Evolutionary conservation across 1,140 invertebrate species (phyloP).

Genomic region (Anastrepha obliqua): DNA sequence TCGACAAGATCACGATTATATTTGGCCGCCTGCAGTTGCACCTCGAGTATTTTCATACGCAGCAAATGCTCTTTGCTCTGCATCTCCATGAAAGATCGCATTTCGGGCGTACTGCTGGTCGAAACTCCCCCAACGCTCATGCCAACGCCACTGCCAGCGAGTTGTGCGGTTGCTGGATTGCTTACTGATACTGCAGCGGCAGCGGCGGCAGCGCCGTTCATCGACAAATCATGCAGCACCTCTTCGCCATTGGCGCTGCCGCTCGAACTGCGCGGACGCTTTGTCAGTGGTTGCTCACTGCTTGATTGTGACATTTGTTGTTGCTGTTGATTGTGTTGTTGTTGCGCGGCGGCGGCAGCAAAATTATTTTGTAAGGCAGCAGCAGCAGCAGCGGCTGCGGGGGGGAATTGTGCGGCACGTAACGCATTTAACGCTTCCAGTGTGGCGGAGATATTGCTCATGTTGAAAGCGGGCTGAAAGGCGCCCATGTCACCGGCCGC

Average conservation of each 20-base stretch:
- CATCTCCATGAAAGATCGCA: constrained; percentile 73
- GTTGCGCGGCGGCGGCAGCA: constrained; percentile 64
- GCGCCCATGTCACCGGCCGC: constrained; percentile 57
- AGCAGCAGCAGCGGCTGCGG: constrained; percentile 68
- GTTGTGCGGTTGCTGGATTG: neutral
- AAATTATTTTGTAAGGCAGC: constrained; percentile 70
- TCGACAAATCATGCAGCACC: constrained; percentile 10
- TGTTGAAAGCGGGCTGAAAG: constrained; percentile 69
- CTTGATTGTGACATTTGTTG: constrained; percentile 39
- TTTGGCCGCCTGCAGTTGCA: constrained; percentile 73
- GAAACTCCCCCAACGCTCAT: neutral
- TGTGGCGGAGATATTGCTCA: constrained; percentile 73
- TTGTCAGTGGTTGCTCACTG: constrained; percentile 62
- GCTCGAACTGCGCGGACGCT: constrained; percentile 69
- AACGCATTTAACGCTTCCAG: constrained; percentile 71
- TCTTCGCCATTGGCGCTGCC: constrained; percentile 14
- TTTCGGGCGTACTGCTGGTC: constrained; percentile 61
- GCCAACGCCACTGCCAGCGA: constrained; percentile 23
- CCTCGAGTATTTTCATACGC: constrained; percentile 73
- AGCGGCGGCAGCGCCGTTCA: constrained; percentile 52
- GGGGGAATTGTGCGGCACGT: constrained; percentile 68
- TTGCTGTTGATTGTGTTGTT: constrained; percentile 62
- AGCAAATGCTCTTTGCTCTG: constrained; percentile 73
- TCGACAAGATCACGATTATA: constrained; percentile 72
- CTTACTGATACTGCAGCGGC: neutral